Conservation (phyloP, 2,888 invertebrate species). For the Corbicula japonica region DNA sequence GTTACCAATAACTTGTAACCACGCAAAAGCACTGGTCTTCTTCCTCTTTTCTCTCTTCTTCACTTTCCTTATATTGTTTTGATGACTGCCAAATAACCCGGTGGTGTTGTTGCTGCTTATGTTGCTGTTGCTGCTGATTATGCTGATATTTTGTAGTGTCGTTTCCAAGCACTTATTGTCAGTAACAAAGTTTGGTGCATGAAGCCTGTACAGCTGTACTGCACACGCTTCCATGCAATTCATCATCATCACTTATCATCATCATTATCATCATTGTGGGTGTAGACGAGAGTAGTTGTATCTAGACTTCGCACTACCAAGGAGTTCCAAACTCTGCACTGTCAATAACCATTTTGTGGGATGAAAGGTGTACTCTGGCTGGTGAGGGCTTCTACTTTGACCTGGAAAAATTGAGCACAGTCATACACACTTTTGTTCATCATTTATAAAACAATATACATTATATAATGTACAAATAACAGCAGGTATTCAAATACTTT, state of each 20-base stretch:
- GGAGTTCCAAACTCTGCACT: slow-evolving; percentile 8
- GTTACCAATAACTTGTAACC: slow-evolving; percentile 35
- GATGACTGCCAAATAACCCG: slow-evolving; percentile 48
- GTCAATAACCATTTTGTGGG: slow-evolving; percentile 23
- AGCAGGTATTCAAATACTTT: not conserved
- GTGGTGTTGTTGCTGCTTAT: slow-evolving; percentile 55
- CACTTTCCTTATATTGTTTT: not conserved
- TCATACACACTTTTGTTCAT: no score
- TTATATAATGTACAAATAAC: not conserved
- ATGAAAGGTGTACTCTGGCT: slow-evolving; percentile 46
- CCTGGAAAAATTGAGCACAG: slow-evolving; percentile 35
- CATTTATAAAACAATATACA: not conserved
- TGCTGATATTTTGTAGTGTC: slow-evolving; percentile 19
- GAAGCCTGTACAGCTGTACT: slow-evolving; percentile 58
- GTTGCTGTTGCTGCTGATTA: slow-evolving; percentile 37
- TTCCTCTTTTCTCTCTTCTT: slow-evolving; percentile 12
- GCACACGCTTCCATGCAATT: slow-evolving; percentile 53
- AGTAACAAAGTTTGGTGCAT: slow-evolving; percentile 39
- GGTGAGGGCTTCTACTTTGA: slow-evolving; percentile 55
- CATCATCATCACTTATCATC: slow-evolving; percentile 51
- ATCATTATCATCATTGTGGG: slow-evolving; percentile 5
- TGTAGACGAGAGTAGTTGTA: not conserved
- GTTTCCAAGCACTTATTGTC: slow-evolving; percentile 19
- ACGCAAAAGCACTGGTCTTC: slow-evolving; percentile 38
- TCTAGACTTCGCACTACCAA: not conserved